Conservation (phyloP, 2,797 vertebrate genomes). For the Eospalax fontanierii region DNA sequence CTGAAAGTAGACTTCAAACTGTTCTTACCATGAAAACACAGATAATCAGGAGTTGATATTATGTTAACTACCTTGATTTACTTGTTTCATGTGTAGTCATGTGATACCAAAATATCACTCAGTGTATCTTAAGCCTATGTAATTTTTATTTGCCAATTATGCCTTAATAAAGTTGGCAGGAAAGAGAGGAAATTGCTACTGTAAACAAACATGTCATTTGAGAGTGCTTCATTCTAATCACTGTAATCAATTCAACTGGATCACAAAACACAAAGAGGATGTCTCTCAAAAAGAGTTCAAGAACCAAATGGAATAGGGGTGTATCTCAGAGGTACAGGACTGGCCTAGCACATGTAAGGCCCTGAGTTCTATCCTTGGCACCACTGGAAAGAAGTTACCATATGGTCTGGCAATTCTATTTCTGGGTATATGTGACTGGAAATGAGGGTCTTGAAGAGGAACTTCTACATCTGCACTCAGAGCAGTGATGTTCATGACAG, state of each 20-base stretch:
- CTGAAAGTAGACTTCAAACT: not conserved
- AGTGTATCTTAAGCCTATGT: not conserved
- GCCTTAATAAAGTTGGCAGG: not conserved
- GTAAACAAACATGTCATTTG: not conserved
- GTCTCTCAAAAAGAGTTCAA: not conserved
- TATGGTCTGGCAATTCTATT: not conserved
- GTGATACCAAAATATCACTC: not conserved
- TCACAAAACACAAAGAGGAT: conserved; percentile 8
- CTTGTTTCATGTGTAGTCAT: not conserved
- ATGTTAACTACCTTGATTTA: not conserved
- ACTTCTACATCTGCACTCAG: not conserved
- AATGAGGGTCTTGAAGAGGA: not conserved
- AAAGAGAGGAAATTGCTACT: not conserved
- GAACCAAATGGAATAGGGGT: not conserved
- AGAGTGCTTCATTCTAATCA: not conserved
- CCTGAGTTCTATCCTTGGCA: not conserved
- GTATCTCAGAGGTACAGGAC: not conserved
- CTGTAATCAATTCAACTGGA: not conserved
- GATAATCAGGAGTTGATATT: not conserved
- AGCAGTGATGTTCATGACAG: not conserved
- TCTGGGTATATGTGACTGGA: not conserved
- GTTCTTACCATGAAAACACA: not conserved
- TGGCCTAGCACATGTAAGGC: too few species aligned
- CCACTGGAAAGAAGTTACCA: not conserved
- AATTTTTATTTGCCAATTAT: conserved; percentile 30